Evolutionary conservation across 2,797 vertebrate genomes (phyloP).

Genomic region (Babyrousa celebensis): DNA sequence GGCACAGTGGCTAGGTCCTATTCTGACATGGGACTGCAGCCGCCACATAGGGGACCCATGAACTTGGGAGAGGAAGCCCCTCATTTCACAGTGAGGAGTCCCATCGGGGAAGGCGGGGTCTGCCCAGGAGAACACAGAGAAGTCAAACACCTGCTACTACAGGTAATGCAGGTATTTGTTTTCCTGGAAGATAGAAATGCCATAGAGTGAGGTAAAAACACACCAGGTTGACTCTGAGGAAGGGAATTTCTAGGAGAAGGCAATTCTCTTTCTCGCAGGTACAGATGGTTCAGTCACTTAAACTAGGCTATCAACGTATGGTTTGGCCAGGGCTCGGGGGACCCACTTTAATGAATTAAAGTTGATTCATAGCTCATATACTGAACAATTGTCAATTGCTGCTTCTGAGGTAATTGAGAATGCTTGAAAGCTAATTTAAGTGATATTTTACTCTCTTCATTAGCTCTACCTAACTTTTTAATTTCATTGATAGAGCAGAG

Average conservation of each 20-base stretch:
- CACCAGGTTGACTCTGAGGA: background rate
- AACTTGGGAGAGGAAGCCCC: background rate
- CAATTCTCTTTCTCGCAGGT: background rate
- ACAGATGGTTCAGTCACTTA: constrained; percentile 23
- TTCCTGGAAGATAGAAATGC: background rate
- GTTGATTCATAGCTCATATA: constrained; percentile 80
- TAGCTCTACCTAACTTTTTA: constrained; percentile 78
- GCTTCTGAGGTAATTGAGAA: constrained; percentile 84
- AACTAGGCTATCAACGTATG: constrained; percentile 13
- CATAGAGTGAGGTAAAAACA: background rate
- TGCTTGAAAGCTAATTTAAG: constrained; percentile 82
- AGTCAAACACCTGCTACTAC: background rate
- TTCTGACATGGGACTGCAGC: background rate
- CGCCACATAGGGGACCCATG: too few relatives aligned
- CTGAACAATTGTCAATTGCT: constrained; percentile 82
- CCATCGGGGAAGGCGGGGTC: too few relatives aligned
- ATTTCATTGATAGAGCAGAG: constrained; percentile 75
- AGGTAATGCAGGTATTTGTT: background rate
- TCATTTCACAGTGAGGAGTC: background rate
- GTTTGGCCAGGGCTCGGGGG: constrained; percentile 70
- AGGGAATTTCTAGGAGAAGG: background rate
- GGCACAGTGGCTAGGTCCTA: background rate
- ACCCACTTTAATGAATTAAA: constrained; percentile 76
- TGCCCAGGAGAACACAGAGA: background rate
- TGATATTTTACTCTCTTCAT: constrained; percentile 82